Base-by-base conservation (phyloP, 1,140 invertebrate species). In the Mesaphorura yosii region DNA sequence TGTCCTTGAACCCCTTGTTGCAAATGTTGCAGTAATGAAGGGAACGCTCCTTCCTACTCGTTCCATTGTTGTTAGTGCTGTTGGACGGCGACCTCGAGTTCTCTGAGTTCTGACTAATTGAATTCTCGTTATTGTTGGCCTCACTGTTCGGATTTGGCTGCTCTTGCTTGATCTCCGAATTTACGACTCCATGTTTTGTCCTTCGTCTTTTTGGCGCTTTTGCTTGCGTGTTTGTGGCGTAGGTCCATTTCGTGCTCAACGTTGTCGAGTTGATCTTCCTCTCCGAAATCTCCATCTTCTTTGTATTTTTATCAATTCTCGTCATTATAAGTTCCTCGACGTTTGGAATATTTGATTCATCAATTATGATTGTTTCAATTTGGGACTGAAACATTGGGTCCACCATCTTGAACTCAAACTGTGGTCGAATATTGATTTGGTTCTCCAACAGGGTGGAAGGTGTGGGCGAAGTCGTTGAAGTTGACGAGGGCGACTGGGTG, bases 1-100 rank as follows among this genome's bases (percentile, higher is more conserved):
- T 90, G 66, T 90, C 87, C 70, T 92, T 90, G 69, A 92, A 92
- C 1, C 86, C 86, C 68, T 92, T 92, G 54, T 82, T 86, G 70
- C 88, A 92, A 55, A 92, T 88, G 63, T 81, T 86, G 68, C 88
- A 91, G 65, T 90, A 88, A 67, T 90, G 87, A 5, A 90, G 70
- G 0, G 85, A 87, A 27, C 88, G 74, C 67, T 90, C 86, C 65
- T 88, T 89, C 0, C 84, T 72, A 4, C 64, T 60, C 1, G 62
- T 64, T 28, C 57, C 55, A 40, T 31, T 54, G 28, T 38, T 27
- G 39, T 34, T 42, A 37, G 22, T 34, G n/a, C n/a, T 34, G n/a
- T 20, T 19, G 17, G 7, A 25, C 37, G 28, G 23, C 47, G 10
- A 50, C 47, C 44, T 23, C 15, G 34, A 39, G 38, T 29, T 28